Base-by-base conservation (phyloP, 2,888 invertebrate species). In the Ophion ventricosus region DNA sequence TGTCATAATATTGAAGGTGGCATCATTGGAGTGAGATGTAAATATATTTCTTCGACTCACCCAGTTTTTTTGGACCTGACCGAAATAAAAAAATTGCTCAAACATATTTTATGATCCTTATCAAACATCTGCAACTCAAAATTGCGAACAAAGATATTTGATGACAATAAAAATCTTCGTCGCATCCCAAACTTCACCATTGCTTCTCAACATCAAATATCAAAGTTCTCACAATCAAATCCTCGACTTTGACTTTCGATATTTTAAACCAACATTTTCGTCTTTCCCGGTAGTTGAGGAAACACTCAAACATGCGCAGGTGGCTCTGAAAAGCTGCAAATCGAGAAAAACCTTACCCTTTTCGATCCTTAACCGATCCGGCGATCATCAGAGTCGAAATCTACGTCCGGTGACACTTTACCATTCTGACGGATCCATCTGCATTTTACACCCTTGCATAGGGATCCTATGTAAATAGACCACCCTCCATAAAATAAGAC, bases 391-490 rank as follows among this genome's bases (percentile, higher is more conserved):
- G 69, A 4, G 49, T 76, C 49, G 57, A 67, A 73, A 77, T 63
- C 54, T 20, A 25, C 49, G 61, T 49, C 82, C 79, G 82, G 78
- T 76, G 67, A 73, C 76, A 20, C 43, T n/a, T 54, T 70, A 43
- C 57, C 59, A 80, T 75, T 67, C 35, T 73, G 66, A 70, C 67
- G 57, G 57, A 70, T 80, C 63, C 80, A 77, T 83, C 85, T 83
- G 80, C 61, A 56, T 61, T 40, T 40, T 73, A 17, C 49, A 49
- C 25, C 5, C n/a, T 14, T 57, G 14, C 40, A 57, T 61, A 49
- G 25, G 59, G 8, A 72, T 79, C 84, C 84, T 84, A 82, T 63
- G 84, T 72, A 84, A 84, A 84, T 82, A 84, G 43, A 82, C 26
- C 43, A 56, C 56, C 74, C 43, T 73, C 63, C n/a, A 76, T 35